Evolutionary conservation across 2,113 vertebrate genomes (phyloP), one percentile per base, ranked within the genome.

Genomic region (Mystacornis crossleyi): DNA sequence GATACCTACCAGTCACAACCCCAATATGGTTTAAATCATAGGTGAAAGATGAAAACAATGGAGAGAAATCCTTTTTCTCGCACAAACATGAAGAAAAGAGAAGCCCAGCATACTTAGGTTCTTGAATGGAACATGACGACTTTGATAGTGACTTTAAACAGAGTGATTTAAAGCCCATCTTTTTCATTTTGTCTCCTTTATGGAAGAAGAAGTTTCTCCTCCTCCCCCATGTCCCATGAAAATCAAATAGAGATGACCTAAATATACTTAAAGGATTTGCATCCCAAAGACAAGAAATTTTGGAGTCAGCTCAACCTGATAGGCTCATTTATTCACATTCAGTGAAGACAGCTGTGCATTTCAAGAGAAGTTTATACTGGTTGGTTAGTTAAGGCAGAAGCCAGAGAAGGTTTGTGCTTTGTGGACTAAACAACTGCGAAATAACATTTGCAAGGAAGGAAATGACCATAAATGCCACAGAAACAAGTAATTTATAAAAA

Each of bases 211-310:
- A 53, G 10, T 33, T 77, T 62, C 28, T 38, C 33, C 10, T 9
- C 20, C 10, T 11, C 51, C 61, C 34, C 17, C 61, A 34, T 77
- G 79, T 88, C 95, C 85, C 74, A 71, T 72, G 85, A 94, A 96
- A 96, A 95, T 85, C 72, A 90, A 96, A 65, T 53, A 81, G 74
- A 82, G 67, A 92, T 91, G 86, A 87, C 95, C 95, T 94, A 97
- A 96, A 96, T 96, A 97, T 88, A 86, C 26, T 74, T 96, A 23
- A 90, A 91, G 65, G 64, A 97, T 95, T 95, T 95, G 90, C 93
- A 96, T 95, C 83, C 91, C 83, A 95, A 96, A 96, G 82, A 92
- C 88, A 95, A 96, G 83, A 94, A 97, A 96, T 75, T 94, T 96
- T 88, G 90, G 90, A 96, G 88, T 97, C 96, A 97, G 94, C 97